Conservation (phyloP, 2,797 vertebrate genomes). For the Mycteria americana region DNA sequence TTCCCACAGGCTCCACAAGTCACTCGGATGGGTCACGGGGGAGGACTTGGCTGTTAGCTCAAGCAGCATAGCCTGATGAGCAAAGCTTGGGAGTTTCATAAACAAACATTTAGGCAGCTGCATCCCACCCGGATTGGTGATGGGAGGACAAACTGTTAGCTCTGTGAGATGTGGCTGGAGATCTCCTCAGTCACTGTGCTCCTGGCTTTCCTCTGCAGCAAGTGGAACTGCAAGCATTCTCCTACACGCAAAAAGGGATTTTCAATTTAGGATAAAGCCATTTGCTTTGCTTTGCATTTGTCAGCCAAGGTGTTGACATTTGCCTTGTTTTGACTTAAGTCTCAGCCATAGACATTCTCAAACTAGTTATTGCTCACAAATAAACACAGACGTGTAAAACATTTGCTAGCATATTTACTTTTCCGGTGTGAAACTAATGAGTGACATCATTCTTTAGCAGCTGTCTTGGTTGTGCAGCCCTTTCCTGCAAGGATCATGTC, state of each 20-base stretch:
- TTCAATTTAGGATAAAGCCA: conserved; percentile 3
- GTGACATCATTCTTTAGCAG: conserved; percentile 69
- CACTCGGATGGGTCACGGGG: neutral
- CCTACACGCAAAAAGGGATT: neutral
- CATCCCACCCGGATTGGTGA: conserved; percentile 37
- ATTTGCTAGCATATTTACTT: conserved; percentile 63
- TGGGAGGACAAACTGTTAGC: neutral
- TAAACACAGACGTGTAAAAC: conserved; percentile 56
- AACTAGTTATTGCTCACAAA: conserved; percentile 58
- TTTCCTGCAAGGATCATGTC: conserved; percentile 37
- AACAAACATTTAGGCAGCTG: conserved; percentile 53
- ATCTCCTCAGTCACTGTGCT: neutral
- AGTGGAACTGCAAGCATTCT: neutral
- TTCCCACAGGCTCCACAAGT: neutral
- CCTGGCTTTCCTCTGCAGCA: neutral
- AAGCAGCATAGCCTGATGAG: neutral
- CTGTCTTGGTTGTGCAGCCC: conserved; percentile 44
- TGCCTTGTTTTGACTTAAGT: conserved; percentile 47
- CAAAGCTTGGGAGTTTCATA: neutral
- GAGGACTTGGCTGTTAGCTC: conserved; percentile 1
- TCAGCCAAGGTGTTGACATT: conserved; percentile 39
- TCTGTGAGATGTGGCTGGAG: neutral
- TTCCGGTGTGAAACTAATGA: conserved; percentile 66
- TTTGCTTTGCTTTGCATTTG: conserved; percentile 29
- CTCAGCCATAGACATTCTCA: conserved; percentile 32